These are phyloP conservation scores for Cephus sareptanus DNA, from an alignment of 2,888 invertebrate species.

Conservation along the genomic window DNA sequence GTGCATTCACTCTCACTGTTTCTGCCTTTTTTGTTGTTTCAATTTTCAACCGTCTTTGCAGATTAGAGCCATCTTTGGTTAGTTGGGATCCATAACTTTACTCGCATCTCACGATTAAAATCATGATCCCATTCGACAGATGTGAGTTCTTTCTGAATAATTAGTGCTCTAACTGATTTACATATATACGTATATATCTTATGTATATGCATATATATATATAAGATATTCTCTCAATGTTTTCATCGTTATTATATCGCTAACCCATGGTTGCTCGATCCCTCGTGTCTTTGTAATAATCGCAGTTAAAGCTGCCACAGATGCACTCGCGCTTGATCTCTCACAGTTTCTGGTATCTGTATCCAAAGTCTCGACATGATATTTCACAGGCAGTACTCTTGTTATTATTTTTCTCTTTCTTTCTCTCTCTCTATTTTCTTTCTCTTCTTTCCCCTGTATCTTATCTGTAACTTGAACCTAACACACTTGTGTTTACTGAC, in stretches of 20 bases:
- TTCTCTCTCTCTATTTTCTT: constrained; percentile 8
- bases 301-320: neutral
- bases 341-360: neutral
- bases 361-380: neutral
- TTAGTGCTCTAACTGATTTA: neutral
- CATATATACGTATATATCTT: neutral
- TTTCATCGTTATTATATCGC: constrained; percentile 10
- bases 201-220: neutral
- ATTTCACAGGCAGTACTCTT: neutral
- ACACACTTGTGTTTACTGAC: constrained; percentile 10
- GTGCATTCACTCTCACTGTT: neutral
- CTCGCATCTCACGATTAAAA: constrained; percentile 35
- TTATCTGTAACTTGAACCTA: neutral
- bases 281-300: constrained; percentile 16
- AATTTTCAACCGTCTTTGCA: constrained; percentile 28
- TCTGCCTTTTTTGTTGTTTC: constrained; percentile 16
- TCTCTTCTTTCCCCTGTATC: neutral
- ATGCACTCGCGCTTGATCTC: neutral
- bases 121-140: constrained; percentile 37
- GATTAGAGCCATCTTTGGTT: constrained; percentile 46
- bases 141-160: constrained; percentile 39
- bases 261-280: constrained; percentile 14
- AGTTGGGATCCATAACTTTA: constrained; percentile 46
- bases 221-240: constrained; percentile 7
- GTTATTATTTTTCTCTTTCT: constrained; percentile 5